Base-by-base conservation (phyloP, 2,797 vertebrate genomes). In the Sparus aurata region DNA sequence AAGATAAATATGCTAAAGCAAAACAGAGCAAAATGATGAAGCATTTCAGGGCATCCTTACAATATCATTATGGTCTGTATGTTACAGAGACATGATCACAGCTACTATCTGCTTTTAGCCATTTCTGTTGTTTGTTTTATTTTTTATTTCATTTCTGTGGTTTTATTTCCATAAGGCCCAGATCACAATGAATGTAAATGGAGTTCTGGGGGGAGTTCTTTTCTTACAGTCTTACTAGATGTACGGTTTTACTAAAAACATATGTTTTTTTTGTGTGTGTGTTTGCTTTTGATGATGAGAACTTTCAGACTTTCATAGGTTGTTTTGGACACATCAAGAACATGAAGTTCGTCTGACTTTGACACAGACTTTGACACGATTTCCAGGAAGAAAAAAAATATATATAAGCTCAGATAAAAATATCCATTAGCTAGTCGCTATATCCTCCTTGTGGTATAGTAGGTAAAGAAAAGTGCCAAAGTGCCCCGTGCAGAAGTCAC, bases 1-100 rank as follows among this genome's bases (percentile, higher is more conserved):
- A 93, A 83, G 88, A 90, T 85, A 73, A 91, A 92, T 69, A 84
- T 79, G 77, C 84, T 79, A 81, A 81, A 85, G 83, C 92, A 93
- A 94, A 94, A 90, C 93, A 91, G 91, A 93, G 94, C 93, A 92
- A 89, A 93, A 87, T 90, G 92, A 92, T 80, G 61, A 91, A 91
- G 82, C 90, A 89, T 94, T 90, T 92, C 92, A 92, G 93, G 93
- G 93, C 91, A 87, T 90, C 85, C 54, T 78, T 64, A 84, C 25
- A 30, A 61, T 78, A 64, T 77, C 85, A 52, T 86, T 78, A 83
- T 45, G 62, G 74, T 85, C 77, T 91, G 69, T 86, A 13, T 16
- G 53, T 64, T 76, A 70, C 77, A 72, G 71, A 82, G 68, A 80
- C 41, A 67, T 75, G 62, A 84, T 80, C 77, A 82, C 76, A 66